Conservation (phyloP, 2,113 vertebrate species). For the Myrmecophaga tridactyla region DNA sequence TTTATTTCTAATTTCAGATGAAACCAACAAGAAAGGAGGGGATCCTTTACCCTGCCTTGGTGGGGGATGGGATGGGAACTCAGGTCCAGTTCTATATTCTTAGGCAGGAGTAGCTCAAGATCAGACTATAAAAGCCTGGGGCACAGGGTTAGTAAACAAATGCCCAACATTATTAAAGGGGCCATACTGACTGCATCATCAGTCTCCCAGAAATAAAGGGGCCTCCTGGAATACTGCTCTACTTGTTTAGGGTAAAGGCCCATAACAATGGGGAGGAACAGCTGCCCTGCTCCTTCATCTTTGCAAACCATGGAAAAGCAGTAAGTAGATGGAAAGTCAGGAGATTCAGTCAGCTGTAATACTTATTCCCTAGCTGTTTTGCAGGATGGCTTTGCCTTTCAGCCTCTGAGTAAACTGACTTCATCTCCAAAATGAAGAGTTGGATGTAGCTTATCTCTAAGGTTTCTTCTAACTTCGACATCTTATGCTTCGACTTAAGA, state of each 20-base stretch:
- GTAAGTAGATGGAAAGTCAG: background rate
- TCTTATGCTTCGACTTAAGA: background rate
- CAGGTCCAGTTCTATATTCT: background rate
- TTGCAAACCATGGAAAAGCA: background rate
- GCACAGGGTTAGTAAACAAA: background rate
- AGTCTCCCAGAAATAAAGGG: background rate
- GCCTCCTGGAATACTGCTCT: background rate
- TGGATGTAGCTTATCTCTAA: background rate
- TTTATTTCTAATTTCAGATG: background rate
- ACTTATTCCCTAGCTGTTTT: background rate
- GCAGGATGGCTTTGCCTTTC: background rate
- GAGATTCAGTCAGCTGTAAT: background rate
- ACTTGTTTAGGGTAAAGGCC: background rate
- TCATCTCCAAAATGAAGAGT: background rate
- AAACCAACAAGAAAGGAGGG: background rate
- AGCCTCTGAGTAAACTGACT: conserved; percentile 8
- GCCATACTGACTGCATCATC: background rate
- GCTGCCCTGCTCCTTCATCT: background rate
- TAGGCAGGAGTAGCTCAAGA: background rate
- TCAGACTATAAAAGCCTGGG: background rate
- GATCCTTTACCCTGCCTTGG: background rate
- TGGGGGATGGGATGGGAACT: background rate
- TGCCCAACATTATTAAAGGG: background rate
- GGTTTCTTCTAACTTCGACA: background rate
- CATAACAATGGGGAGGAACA: background rate